A percentile compares a stretch with the other conserved stretches of the same genome.
phyloP scores from a whole-genome alignment of 2,113 vertebrate species.

The Tylochromis polylepis region DNA sequence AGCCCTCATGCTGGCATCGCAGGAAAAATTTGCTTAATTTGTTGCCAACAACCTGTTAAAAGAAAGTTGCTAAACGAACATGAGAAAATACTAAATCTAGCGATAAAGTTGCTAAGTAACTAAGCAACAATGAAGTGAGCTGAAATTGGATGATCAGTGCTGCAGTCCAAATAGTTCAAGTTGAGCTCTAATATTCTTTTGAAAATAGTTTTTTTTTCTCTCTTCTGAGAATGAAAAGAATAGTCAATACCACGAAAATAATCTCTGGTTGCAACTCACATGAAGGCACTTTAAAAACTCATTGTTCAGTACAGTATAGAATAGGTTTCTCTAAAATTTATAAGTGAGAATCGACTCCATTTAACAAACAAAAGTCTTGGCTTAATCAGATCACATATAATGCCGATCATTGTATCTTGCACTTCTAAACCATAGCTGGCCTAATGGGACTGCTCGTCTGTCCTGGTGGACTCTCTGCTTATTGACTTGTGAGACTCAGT shows the following conservation, averaged over 20 bases:
- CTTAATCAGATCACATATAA: not conserved
- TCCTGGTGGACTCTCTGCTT: slow-evolving; percentile 19
- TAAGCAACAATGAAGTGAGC: not conserved
- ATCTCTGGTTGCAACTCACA: not conserved
- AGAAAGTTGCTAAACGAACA: not conserved
- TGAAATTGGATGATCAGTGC: not conserved
- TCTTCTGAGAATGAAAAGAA: not conserved
- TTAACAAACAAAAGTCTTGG: not conserved
- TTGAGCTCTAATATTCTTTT: not conserved
- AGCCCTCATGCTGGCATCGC: not conserved
- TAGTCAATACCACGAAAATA: not conserved
- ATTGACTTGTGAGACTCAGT: slow-evolving; percentile 49
- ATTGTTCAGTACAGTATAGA: not conserved
- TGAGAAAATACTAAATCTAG: not conserved
- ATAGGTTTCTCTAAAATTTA: not conserved
- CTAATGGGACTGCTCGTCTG: not conserved
- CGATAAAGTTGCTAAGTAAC: not conserved
- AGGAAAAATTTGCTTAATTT: not conserved
- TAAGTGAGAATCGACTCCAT: not conserved
- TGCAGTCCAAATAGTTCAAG: not conserved
- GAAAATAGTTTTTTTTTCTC: not conserved
- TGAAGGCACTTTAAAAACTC: not conserved
- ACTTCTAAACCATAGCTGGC: not conserved
- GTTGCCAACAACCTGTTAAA: not conserved
- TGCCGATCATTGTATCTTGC: not conserved